These are phyloP conservation scores for Thunnus albacares DNA, from an alignment of 2,797 vertebrate genomes.

Conservation along the genomic window DNA sequence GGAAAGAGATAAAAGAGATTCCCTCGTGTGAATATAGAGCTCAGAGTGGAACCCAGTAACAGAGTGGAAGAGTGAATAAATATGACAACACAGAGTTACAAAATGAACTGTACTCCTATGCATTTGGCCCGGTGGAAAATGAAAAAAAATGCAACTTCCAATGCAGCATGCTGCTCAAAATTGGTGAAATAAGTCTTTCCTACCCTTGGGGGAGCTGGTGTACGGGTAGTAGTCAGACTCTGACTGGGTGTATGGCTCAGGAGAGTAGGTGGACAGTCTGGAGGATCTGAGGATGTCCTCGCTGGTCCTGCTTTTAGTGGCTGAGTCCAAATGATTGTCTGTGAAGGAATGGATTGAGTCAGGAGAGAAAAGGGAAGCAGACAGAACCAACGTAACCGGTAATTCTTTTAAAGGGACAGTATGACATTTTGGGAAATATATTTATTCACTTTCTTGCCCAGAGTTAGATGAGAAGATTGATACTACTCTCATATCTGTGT, in stretches of 20 bases:
- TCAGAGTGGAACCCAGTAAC: slow-evolving; percentile 33
- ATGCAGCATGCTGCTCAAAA: not conserved
- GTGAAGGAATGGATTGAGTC: slow-evolving; percentile 20
- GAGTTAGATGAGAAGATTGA: not conserved
- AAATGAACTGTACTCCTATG: slow-evolving; percentile 25
- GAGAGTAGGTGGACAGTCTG: slow-evolving; percentile 94
- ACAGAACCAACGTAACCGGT: not conserved
- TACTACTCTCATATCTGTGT: not conserved
- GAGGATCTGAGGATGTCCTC: slow-evolving; percentile 95
- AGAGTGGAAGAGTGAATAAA: slow-evolving; percentile 39
- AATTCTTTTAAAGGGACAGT: not conserved
- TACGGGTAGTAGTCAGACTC: slow-evolving; percentile 94
- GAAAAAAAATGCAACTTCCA: no score
- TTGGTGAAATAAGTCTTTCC: slow-evolving; percentile 1
- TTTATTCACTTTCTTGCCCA: not conserved
- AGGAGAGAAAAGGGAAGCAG: not conserved
- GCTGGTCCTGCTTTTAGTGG: slow-evolving; percentile 97
- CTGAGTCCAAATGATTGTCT: slow-evolving; percentile 82
- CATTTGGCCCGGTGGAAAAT: slow-evolving; percentile 17
- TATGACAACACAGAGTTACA: slow-evolving; percentile 52
- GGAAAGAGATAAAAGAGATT: slow-evolving; percentile 66
- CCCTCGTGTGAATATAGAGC: slow-evolving; percentile 34
- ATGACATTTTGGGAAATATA: not conserved
- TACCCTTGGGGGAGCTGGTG: slow-evolving; percentile 93
- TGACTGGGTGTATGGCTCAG: slow-evolving; percentile 92